Evolutionary conservation across 2,113 vertebrate genomes (phyloP).

Genomic region (Arizona elegans): DNA sequence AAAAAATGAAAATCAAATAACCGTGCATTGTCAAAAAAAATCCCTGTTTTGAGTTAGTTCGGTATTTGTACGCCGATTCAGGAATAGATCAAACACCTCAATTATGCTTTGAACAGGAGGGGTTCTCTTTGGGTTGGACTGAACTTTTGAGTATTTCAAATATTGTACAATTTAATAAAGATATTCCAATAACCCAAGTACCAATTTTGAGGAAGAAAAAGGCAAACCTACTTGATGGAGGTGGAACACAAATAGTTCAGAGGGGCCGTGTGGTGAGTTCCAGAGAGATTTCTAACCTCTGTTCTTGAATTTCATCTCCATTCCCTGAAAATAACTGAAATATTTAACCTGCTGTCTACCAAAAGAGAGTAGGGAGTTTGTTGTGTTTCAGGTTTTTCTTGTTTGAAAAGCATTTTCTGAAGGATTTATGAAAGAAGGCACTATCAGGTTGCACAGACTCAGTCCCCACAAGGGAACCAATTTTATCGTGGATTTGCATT

Average conservation of each 20-base stretch:
- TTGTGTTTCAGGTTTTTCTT: not conserved
- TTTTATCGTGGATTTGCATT: not conserved
- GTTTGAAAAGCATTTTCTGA: not conserved
- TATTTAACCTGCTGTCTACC: not conserved
- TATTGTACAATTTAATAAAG: too few relatives aligned
- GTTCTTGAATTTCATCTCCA: not conserved
- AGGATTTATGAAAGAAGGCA: not conserved
- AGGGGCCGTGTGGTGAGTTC: too few relatives aligned
- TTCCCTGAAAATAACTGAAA: not conserved
- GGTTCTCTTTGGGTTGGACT: not conserved
- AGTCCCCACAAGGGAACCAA: not conserved
- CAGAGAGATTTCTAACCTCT: not conserved
- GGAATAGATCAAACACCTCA: not conserved
- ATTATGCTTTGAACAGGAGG: not conserved
- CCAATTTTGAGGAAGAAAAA: too few relatives aligned
- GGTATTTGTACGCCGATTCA: not conserved
- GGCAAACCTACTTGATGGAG: not conserved
- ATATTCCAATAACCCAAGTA: too few relatives aligned
- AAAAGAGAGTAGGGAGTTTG: not conserved
- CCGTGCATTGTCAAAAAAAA: constrained; percentile 7
- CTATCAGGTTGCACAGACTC: not conserved
- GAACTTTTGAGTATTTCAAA: not conserved
- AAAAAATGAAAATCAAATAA: not conserved
- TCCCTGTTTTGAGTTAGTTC: constrained; percentile 31
- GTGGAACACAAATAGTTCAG: not conserved